Conservation (phyloP, 2,113 vertebrate species). For the Desmodus rotundus region DNA sequence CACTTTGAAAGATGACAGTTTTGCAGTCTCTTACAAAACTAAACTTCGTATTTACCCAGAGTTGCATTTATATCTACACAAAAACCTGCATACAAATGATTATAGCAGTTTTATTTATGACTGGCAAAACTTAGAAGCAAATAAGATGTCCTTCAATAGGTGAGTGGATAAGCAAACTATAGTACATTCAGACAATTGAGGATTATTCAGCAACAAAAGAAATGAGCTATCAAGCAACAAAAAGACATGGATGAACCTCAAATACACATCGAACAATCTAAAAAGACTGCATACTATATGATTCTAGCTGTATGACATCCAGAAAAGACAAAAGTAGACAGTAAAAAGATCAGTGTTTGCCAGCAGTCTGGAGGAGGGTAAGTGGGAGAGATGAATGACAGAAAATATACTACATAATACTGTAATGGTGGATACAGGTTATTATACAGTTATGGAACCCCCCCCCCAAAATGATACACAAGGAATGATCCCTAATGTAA, state of each 20-base stretch:
- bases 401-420: neutral
- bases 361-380: neutral
- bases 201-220: neutral
- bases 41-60: neutral
- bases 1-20: neutral
- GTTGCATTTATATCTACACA: neutral
- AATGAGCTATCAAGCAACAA: neutral
- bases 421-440: neutral
- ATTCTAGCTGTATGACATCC: neutral
- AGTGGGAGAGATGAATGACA: neutral
- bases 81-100: neutral
- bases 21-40: neutral
- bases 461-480: neutral
- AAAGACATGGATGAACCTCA: neutral
- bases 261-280: neutral
- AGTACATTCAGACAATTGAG: neutral
- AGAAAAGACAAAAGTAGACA: slow-evolving; percentile 2
- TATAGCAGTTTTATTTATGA: neutral
- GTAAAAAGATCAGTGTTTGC: neutral
- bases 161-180: neutral
- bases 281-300: neutral
- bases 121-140: neutral
- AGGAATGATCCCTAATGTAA: neutral
- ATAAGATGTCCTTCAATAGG: neutral
- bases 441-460: neutral